phyloP scores from a whole-genome alignment of 2,113 vertebrate species.

The Climacteris rufus region DNA sequence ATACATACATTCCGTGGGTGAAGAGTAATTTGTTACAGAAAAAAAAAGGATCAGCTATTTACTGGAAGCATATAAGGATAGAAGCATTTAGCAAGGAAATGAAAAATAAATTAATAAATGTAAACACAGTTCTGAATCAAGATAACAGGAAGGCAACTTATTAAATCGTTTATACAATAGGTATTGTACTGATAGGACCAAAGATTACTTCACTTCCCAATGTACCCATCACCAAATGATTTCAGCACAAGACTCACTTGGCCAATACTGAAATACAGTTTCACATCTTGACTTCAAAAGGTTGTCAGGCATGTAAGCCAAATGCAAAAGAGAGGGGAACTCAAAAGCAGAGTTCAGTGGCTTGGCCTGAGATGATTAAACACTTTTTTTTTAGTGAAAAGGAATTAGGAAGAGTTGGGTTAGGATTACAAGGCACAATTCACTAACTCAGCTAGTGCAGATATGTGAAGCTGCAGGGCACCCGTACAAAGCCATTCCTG shows the following conservation, averaged over 20 bases:
- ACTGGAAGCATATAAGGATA: neutral
- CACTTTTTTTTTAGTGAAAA: neutral
- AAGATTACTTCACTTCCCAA: conserved; percentile 25
- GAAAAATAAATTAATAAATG: neutral
- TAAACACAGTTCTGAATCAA: neutral
- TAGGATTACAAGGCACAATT: neutral
- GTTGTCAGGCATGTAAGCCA: neutral
- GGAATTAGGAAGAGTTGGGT: neutral
- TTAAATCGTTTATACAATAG: conserved; percentile 2
- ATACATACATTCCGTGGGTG: neutral
- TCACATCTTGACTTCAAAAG: neutral
- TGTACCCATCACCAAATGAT: neutral
- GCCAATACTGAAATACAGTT: neutral
- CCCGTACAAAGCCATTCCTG: neutral
- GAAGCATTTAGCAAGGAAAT: neutral
- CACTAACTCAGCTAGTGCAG: neutral
- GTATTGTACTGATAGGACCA: neutral
- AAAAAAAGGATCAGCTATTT: neutral
- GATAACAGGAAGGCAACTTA: conserved; percentile 8
- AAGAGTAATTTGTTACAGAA: neutral
- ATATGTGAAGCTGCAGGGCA: neutral
- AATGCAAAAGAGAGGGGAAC: neutral
- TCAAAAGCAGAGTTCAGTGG: neutral
- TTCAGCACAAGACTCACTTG: neutral
- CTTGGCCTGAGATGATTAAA: neutral